phyloP scores from a whole-genome alignment of 2,797 vertebrate genomes.

The Pipistrellus kuhlii region DNA sequence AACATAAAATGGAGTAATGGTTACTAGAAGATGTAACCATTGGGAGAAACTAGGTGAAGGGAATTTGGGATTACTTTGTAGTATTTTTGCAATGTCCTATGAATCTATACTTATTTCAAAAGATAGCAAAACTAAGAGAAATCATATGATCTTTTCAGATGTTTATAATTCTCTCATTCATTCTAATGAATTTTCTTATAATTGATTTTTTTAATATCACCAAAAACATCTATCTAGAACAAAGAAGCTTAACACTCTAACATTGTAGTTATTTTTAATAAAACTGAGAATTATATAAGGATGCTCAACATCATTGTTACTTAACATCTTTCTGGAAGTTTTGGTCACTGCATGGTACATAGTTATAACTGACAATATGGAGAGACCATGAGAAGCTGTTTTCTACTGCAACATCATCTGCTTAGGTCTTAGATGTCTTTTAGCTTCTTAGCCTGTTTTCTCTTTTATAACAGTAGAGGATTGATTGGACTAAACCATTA shows the following conservation, averaged over 20 bases:
- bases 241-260: not conserved
- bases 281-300: not conserved
- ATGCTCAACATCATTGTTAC: not conserved
- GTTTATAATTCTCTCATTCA: not conserved
- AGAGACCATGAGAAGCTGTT: not conserved
- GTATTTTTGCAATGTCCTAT: not conserved
- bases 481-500: not conserved
- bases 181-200: not conserved
- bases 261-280: not conserved
- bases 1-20: not conserved
- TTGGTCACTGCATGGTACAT: not conserved
- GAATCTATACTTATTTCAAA: not conserved
- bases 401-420: not conserved
- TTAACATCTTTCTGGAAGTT: not conserved
- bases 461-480: not conserved
- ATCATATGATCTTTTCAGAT: not conserved
- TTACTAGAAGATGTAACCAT: not conserved
- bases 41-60: not conserved
- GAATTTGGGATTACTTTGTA: not conserved
- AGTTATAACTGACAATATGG: not conserved
- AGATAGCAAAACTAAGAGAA: not conserved
- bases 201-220: not conserved
- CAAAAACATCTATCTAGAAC: not conserved
- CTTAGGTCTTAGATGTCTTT: not conserved
- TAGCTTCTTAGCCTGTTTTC: not conserved